These are phyloP conservation scores for Gandaritis pyraliata DNA, from an alignment of 2,888 invertebrate species.

Conservation along the genomic window DNA sequence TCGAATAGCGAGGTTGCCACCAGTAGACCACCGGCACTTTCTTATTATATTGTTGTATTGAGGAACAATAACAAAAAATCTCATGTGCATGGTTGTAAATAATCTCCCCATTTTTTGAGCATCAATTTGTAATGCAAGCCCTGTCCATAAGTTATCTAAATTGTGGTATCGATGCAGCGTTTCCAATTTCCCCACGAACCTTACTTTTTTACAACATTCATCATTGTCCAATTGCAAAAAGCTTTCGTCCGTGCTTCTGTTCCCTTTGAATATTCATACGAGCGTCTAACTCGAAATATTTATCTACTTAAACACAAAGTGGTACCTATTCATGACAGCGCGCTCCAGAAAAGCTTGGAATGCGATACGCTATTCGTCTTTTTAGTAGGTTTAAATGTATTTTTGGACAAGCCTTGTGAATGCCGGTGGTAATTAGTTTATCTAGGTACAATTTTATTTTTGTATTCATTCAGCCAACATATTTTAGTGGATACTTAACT, in stretches of 20 bases:
- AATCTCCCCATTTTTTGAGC: slow-evolving; percentile 4
- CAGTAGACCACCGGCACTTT: too few relatives aligned
- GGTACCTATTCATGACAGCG: slow-evolving; percentile 41
- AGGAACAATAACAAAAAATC: too few relatives aligned
- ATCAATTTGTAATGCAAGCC: slow-evolving; percentile 26
- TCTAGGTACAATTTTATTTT: too few relatives aligned
- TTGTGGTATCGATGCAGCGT: slow-evolving; percentile 60
- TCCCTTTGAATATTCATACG: slow-evolving; percentile 58
- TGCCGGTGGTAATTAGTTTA: not conserved
- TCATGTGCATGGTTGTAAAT: too few relatives aligned
- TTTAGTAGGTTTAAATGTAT: slow-evolving; percentile 11
- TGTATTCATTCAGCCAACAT: too few relatives aligned
- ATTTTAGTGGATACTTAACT: too few relatives aligned
- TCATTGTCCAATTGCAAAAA: slow-evolving; percentile 75
- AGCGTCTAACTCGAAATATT: slow-evolving; percentile 54
- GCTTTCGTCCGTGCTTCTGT: slow-evolving; percentile 58
- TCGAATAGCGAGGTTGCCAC: too few relatives aligned
- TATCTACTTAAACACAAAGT: slow-evolving; percentile 45
- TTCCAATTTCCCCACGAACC: slow-evolving; percentile 78
- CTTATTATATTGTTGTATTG: too few relatives aligned
- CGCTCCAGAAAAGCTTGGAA: slow-evolving; percentile 42
- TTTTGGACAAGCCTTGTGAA: slow-evolving; percentile 3
- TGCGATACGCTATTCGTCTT: slow-evolving; percentile 34
- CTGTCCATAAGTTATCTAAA: slow-evolving; percentile 64
- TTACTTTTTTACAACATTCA: slow-evolving; percentile 71